Base-by-base conservation (phyloP, 1,140 invertebrate genomes). In the Drosophila littoralis region DNA sequence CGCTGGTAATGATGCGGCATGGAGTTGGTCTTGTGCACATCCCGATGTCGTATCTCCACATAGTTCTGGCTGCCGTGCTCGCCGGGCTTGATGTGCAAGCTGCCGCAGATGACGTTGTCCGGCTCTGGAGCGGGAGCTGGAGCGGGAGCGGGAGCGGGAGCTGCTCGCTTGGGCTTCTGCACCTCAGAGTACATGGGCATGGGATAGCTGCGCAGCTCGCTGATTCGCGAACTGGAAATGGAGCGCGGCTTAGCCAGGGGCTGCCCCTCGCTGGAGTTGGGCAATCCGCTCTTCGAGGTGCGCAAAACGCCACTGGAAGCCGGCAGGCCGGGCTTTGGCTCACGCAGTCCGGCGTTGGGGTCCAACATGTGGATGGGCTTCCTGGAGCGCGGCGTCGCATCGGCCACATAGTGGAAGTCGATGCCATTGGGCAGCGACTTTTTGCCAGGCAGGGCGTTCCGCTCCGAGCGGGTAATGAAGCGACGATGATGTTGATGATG, bases 371-470 rank as follows among this genome's bases (percentile, higher is more conserved):
- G 94, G 71, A 95, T 95, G 28, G 95, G 95, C 83, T 94, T 94
- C 35, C 95, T 86, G 58, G 95, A 95, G 70, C 95, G 92, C 4
- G 95, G 95, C 69, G 94, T 94, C 68, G 95, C 94, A 92, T 95
- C 95, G 3, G 95, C 94, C 65, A 94, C 94, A 81, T 95, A 95
- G 68, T 95, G 93, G 79, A 94, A 95, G 65, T 94, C 93, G 13
- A 91, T 80, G 57, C 86, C 91, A 51, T 91, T 88, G 0, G 91
- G 91, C 38, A 92, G 60, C 0, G 91, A 92, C 7, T 91, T 84
- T 51, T 92, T 92, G 54, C 79, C 75, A 0, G 81, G 84, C 32
- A 82, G n/a, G 0, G 91, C 86, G 60, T 92, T 86, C 0, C 79
- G 73, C 61, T 90, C 83, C 2, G 76, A 66, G 2, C 92, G 72